Evolutionary conservation across 2,797 vertebrate genomes (phyloP).

Genomic region (Oreochromis grahami): DNA sequence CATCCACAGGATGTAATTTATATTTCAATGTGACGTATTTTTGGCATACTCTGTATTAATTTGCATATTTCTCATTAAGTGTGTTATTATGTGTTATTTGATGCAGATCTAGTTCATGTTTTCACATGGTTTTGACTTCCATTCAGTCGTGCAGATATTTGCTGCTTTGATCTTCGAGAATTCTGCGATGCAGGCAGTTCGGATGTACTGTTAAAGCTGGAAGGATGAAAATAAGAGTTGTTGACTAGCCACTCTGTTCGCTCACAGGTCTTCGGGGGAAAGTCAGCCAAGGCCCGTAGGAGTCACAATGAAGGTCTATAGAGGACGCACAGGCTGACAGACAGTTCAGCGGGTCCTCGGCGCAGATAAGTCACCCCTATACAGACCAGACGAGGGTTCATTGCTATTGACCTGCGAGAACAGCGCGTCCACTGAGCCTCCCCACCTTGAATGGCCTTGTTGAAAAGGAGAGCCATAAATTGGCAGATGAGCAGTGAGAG

Average conservation of each 20-base stretch:
- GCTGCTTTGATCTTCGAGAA: not conserved
- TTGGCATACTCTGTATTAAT: not conserved
- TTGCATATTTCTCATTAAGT: not conserved
- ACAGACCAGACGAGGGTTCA: constrained; percentile 37
- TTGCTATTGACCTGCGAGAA: constrained; percentile 54
- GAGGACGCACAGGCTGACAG: constrained; percentile 41
- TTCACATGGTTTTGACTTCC: not conserved
- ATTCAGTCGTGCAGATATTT: not conserved
- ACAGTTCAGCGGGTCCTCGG: constrained; percentile 58
- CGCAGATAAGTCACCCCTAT: constrained; percentile 51
- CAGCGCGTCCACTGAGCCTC: constrained; percentile 47
- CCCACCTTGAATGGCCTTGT: constrained; percentile 66
- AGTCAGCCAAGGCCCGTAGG: not conserved
- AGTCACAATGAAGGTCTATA: constrained; percentile 39
- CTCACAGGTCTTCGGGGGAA: constrained; percentile 13
- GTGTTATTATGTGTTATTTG: not conserved
- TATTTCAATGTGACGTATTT: not conserved
- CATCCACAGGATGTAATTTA: not conserved
- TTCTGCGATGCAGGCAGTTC: not conserved
- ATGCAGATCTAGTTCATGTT: not conserved
- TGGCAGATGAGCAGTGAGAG: constrained; percentile 55
- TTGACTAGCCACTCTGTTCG: constrained; percentile 20
- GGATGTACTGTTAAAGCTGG: not conserved
- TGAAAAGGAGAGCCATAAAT: constrained; percentile 67
- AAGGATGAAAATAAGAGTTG: constrained; percentile 22